phyloP scores from a whole-genome alignment of 2,113 vertebrate species.

The Notarius quadriscutis region DNA sequence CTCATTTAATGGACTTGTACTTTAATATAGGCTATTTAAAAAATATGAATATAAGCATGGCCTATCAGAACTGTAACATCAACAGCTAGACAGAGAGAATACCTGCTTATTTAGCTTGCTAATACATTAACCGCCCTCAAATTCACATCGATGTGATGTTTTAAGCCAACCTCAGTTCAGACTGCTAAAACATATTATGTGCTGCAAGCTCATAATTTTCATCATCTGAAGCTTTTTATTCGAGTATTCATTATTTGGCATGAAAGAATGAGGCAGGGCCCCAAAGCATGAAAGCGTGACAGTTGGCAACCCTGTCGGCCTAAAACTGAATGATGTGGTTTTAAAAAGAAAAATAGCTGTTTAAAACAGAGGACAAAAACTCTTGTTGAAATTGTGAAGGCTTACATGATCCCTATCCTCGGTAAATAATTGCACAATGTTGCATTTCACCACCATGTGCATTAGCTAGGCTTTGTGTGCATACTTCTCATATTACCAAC shows the following conservation, averaged over 20 bases:
- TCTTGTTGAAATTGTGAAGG: neutral
- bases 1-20: constrained; percentile 3
- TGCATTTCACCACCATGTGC: constrained; percentile 17
- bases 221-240: constrained; percentile 6
- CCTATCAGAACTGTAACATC: neutral
- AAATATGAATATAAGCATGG: neutral
- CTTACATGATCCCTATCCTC: constrained; percentile 7
- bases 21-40: neutral
- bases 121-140: neutral
- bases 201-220: neutral
- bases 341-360: constrained; percentile 1
- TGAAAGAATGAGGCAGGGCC: neutral
- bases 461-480: constrained; percentile 19
- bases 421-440: constrained; percentile 29
- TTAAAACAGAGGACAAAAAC: neutral
- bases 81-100: neutral
- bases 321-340: constrained; percentile 12
- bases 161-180: neutral
- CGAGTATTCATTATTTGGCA: neutral
- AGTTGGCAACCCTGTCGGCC: neutral
- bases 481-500: constrained; percentile 22
- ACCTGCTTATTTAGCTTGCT: neutral
- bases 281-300: neutral
- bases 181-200: neutral
- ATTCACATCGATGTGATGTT: neutral